Base-by-base conservation (phyloP, 2,113 vertebrate species). In the Xenopus laevis region DNA sequence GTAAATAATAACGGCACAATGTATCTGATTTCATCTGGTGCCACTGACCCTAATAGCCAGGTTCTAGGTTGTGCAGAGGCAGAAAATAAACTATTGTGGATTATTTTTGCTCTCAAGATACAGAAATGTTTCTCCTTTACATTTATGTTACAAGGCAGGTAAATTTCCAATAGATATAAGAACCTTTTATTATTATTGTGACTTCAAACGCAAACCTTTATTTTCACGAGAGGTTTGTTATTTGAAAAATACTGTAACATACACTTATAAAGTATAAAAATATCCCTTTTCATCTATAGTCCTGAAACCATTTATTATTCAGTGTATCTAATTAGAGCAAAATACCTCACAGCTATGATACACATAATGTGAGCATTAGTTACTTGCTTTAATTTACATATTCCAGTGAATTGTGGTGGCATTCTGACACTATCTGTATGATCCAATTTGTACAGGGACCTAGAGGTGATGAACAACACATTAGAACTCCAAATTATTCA, bases 361-460 rank as follows among this genome's bases (percentile, higher is more conserved):
- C 18, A 15, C 44, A 46, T 65, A 46, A 65, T 46, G 63, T 46
- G 18, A 3, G 20, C 63, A 65, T 65, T 65, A 45, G 17, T 65
- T 65, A 65, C 30, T 46, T 13, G 63, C 8, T 20, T 46, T 8
- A 65, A 45, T 65, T 65, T 20, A 46, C 63, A 65, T 46, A 46
- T 45, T 10, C 7, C 63, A 18, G 45, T 65, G 63, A 65, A 65
- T 45, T 33, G 45, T 20, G 44, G 8, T 65, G 63, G 17, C 63
- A 65, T 46, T 47, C 11, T 65, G 63, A 65, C 63, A 65, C 63
- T 65, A 65, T 65, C 63, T 46, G 40, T 65, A 65, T 46, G 16
- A 46, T 65, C 44, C 33, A 65, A 46, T 65, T 65, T 65, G 63
- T 40, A 65, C 63, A 65, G 63, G 44, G 63, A 40, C 12, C 40